Percentiles rank a stretch among this genome's conserved stretches.
phyloP scores from a whole-genome alignment of 2,113 vertebrate genomes.

The Ciconia stormi region DNA sequence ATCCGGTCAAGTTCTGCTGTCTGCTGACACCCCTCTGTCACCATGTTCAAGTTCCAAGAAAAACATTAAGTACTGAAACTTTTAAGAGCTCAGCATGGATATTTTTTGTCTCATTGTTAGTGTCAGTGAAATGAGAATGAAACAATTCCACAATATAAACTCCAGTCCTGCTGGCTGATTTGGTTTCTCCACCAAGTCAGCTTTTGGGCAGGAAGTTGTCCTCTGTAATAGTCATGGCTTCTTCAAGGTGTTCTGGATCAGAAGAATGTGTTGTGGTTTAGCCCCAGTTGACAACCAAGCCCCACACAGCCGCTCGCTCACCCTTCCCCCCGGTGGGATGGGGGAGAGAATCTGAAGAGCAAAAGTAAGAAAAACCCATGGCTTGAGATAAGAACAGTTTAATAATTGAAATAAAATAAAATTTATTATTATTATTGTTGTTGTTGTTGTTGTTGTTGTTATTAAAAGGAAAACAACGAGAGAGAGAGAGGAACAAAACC shows the following conservation, averaged over 20 bases:
- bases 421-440: too few species aligned
- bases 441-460: too few species aligned
- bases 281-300: too few species aligned
- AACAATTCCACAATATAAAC: neutral
- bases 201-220: neutral
- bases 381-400: too few species aligned
- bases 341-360: too few species aligned
- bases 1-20: neutral
- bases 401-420: too few species aligned
- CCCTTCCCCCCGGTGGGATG: too few species aligned
- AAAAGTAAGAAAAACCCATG: too few species aligned
- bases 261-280: neutral
- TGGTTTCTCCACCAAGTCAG: neutral
- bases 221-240: neutral
- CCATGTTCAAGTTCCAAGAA: neutral
- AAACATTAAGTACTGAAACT: neutral
- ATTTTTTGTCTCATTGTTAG: neutral
- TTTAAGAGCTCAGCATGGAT: neutral
- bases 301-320: too few species aligned
- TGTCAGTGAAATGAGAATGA: neutral
- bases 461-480: too few species aligned
- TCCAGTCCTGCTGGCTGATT: neutral
- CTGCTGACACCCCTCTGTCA: neutral
- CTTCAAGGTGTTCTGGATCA: neutral
- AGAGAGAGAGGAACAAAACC: too few species aligned